phyloP scores from a whole-genome alignment of 1,140 invertebrate species.

The Acromyrmex charruanus region DNA sequence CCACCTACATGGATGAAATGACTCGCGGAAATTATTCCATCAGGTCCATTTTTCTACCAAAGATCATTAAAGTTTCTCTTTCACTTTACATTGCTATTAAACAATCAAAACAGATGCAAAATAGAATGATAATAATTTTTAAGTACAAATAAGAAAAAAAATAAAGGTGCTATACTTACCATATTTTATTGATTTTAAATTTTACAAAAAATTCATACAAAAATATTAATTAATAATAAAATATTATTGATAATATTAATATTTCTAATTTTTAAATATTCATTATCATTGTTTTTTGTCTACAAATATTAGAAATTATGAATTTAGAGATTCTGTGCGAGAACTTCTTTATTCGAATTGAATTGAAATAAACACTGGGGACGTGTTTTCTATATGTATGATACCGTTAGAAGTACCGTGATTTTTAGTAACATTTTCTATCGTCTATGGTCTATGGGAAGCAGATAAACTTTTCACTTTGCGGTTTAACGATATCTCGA shows the following conservation, averaged over 20 bases:
- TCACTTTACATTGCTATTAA: not conserved
- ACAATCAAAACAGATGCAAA: not conserved
- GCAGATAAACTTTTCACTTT: constrained; percentile 48
- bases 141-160: not conserved
- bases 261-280: not conserved
- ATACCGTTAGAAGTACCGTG: constrained; percentile 1
- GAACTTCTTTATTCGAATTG: not conserved
- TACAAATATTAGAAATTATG: not conserved
- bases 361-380: not conserved
- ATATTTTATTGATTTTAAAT: no score
- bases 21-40: not conserved
- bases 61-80: not conserved
- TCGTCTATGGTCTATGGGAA: constrained; percentile 32
- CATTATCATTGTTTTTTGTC: not conserved
- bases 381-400: not conserved
- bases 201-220: no score
- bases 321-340: not conserved
- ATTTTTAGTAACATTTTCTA: constrained; percentile 39
- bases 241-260: no score
- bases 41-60: not conserved
- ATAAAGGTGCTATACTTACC: no score
- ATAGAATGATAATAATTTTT: not conserved
- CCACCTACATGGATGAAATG: constrained; percentile 19
- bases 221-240: no score
- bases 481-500: constrained; percentile 44